These are phyloP conservation scores for Xenus cinereus DNA, from an alignment of 2,113 vertebrate species.

Conservation along the genomic window DNA sequence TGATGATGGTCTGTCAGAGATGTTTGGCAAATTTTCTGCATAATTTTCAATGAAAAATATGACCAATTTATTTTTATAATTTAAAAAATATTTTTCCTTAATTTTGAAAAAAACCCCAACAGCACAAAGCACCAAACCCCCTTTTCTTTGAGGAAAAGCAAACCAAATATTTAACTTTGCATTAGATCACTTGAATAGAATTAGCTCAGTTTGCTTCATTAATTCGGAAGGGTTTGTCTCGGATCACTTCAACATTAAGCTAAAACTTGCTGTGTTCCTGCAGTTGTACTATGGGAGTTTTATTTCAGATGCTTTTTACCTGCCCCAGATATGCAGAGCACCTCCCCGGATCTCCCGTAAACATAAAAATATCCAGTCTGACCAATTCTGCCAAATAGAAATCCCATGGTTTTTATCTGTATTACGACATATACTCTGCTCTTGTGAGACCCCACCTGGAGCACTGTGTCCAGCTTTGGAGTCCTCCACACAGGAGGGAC, in stretches of 20 bases:
- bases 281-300: neutral
- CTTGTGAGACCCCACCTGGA: too few relatives aligned
- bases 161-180: neutral
- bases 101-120: neutral
- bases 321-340: neutral
- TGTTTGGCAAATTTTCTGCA: neutral
- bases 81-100: neutral
- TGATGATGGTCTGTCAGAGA: neutral
- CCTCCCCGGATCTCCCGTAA: neutral
- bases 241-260: neutral
- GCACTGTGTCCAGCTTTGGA: too few relatives aligned
- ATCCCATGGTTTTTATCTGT: neutral
- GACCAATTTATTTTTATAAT: neutral
- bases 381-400: neutral
- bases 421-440: neutral
- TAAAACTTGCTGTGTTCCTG: neutral
- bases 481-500: too few relatives aligned
- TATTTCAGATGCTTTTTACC: neutral
- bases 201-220: neutral
- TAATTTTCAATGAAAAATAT: neutral
- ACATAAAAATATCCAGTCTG: neutral
- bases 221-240: neutral
- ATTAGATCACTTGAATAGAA: neutral
- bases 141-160: neutral
- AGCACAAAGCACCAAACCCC: too few relatives aligned